These are phyloP conservation scores for Aepyceros melampus DNA, from an alignment of 2,113 vertebrate species.

Conservation along the genomic window DNA sequence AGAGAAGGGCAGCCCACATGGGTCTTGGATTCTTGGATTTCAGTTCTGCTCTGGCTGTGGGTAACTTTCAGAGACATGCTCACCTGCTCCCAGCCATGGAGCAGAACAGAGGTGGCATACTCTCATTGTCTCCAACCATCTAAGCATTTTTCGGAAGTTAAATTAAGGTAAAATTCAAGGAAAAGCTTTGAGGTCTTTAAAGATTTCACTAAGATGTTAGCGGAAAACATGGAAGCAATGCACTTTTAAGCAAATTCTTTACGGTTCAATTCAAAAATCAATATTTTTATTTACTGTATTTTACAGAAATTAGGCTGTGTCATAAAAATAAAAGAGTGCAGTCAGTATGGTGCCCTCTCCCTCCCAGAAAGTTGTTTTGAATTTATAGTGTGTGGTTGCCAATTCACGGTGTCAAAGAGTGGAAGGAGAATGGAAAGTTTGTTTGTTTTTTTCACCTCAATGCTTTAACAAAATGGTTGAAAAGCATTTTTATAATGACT, in stretches of 20 bases:
- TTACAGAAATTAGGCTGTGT: not conserved
- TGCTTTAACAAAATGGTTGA: not conserved
- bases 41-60: not conserved
- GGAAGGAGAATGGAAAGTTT: not conserved
- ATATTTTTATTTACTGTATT: not conserved
- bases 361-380: not conserved
- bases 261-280: not conserved
- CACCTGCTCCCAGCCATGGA: not conserved
- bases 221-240: not conserved
- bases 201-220: not conserved
- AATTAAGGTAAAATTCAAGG: not conserved
- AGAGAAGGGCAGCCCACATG: rapidly evolving
- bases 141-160: not conserved
- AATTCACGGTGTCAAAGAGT: not conserved
- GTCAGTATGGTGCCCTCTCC: rapidly evolving
- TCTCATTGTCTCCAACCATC: not conserved
- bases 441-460: not conserved
- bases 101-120: rapidly evolving
- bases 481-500: not conserved
- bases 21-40: not conserved
- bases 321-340: not conserved
- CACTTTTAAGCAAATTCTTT: not conserved
- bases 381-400: not conserved
- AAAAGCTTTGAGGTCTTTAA: not conserved
- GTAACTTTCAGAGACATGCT: not conserved